Conservation (phyloP, 2,113 vertebrate species). For the Tachuris rubrigastra region DNA sequence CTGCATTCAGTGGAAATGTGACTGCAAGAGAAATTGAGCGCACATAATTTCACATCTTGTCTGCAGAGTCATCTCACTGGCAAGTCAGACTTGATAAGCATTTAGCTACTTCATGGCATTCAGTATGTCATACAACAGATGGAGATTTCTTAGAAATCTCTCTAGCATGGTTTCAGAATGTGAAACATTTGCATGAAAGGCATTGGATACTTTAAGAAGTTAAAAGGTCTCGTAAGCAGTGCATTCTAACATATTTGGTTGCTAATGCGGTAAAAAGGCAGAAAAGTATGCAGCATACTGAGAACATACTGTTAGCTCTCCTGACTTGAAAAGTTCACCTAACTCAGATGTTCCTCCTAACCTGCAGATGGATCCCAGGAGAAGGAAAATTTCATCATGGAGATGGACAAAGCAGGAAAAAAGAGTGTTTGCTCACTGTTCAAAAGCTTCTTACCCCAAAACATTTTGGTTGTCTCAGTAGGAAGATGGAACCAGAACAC, state of each 20-base stretch:
- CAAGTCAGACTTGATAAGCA: background rate
- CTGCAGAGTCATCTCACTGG: background rate
- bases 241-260: background rate
- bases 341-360: background rate
- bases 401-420: background rate
- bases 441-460: background rate
- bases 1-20: background rate
- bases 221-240: background rate
- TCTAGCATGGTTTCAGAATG: background rate
- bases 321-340: background rate
- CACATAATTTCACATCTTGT: background rate
- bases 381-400: background rate
- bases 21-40: background rate
- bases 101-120: background rate
- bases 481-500: background rate
- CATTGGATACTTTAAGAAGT: background rate
- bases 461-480: background rate
- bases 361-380: background rate
- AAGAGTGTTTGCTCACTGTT: background rate
- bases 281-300: background rate
- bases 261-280: background rate
- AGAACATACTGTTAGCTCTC: background rate
- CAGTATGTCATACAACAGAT: background rate
- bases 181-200: background rate
- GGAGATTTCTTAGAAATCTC: constrained; percentile 28